phyloP scores from a whole-genome alignment of 1,140 invertebrate genomes.

The Drosophila ogumai region DNA sequence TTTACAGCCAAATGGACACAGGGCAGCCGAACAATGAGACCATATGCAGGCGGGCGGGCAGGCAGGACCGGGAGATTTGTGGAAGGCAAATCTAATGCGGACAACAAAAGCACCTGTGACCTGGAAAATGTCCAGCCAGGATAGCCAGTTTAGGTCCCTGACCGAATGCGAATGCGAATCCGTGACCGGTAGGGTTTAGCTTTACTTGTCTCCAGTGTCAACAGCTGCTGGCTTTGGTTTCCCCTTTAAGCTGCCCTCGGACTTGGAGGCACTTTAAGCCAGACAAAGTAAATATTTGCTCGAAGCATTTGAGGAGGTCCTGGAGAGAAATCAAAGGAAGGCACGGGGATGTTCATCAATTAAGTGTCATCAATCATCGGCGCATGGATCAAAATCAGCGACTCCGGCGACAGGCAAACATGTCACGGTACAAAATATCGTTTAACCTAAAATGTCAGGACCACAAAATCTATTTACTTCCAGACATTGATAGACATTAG shows the following conservation, averaged over 20 bases:
- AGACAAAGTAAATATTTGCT: slow-evolving; percentile 62
- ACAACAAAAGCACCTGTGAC: slow-evolving; percentile 83
- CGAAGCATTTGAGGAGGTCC: slow-evolving; percentile 24
- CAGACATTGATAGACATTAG: slow-evolving; percentile 8
- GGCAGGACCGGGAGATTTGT: slow-evolving; percentile 56
- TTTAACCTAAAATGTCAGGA: slow-evolving; percentile 71
- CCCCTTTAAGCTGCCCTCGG: slow-evolving; percentile 54
- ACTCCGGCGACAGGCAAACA: slow-evolving; percentile 67
- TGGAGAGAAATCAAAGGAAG: not conserved
- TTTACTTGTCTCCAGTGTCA: slow-evolving; percentile 18
- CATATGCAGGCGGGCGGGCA: slow-evolving; percentile 32
- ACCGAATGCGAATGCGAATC: slow-evolving; percentile 2
- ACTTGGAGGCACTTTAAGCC: slow-evolving; percentile 62
- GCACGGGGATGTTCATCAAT: slow-evolving; percentile 67
- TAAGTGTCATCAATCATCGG: slow-evolving; percentile 80
- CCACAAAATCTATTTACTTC: slow-evolving; percentile 62
- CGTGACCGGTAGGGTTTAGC: slow-evolving; percentile 6
- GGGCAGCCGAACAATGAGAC: slow-evolving; percentile 68
- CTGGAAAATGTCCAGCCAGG: slow-evolving; percentile 61
- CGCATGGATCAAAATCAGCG: slow-evolving; percentile 65
- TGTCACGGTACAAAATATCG: slow-evolving; percentile 80
- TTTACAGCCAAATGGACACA: slow-evolving; percentile 80
- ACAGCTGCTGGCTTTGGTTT: slow-evolving; percentile 19
- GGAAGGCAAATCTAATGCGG: slow-evolving; percentile 76
- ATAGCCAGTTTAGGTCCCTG: slow-evolving; percentile 19